These are phyloP conservation scores for Clepsis dumicolana DNA, from an alignment of 2,888 invertebrate species.

Conservation along the genomic window DNA sequence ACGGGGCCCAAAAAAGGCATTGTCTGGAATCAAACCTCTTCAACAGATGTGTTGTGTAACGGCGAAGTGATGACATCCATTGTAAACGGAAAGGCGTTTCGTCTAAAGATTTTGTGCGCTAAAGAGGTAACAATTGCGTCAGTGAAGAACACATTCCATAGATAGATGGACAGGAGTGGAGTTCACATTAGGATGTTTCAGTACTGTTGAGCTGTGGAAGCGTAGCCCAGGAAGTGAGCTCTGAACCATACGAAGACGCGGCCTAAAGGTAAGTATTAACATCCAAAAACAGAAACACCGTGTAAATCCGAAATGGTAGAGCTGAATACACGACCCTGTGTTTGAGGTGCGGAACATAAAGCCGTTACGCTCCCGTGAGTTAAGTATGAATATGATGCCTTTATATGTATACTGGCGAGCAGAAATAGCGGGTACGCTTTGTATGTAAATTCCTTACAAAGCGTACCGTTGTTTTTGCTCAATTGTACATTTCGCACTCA, in stretches of 20 bases:
- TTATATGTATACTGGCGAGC: not conserved
- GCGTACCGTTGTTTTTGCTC: too few species aligned
- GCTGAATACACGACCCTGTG: not conserved
- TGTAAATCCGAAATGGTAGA: too few species aligned
- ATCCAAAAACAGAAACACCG: too few species aligned
- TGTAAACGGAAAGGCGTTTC: slow-evolving; percentile 27
- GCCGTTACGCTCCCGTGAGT: not conserved
- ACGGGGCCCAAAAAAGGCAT: slow-evolving; percentile 31
- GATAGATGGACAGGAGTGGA: not conserved
- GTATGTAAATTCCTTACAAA: not conserved
- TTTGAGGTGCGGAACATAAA: not conserved
- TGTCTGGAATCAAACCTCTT: slow-evolving; percentile 33
- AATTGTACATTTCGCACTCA: too few species aligned
- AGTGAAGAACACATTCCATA: slow-evolving; percentile 1
- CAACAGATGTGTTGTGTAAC: slow-evolving; percentile 28
- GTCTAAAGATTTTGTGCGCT: slow-evolving; percentile 15
- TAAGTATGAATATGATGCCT: not conserved
- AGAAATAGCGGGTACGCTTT: not conserved
- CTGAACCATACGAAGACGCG: too few species aligned
- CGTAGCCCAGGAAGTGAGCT: too few species aligned
- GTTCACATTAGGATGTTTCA: not conserved
- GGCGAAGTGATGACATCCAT: slow-evolving; percentile 40
- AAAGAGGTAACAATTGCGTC: slow-evolving; percentile 31
- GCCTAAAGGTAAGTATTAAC: too few species aligned
- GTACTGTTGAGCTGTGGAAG: too few species aligned